These are phyloP conservation scores for Eclectus roratus DNA, from an alignment of 2,113 vertebrate species.

Conservation along the genomic window DNA sequence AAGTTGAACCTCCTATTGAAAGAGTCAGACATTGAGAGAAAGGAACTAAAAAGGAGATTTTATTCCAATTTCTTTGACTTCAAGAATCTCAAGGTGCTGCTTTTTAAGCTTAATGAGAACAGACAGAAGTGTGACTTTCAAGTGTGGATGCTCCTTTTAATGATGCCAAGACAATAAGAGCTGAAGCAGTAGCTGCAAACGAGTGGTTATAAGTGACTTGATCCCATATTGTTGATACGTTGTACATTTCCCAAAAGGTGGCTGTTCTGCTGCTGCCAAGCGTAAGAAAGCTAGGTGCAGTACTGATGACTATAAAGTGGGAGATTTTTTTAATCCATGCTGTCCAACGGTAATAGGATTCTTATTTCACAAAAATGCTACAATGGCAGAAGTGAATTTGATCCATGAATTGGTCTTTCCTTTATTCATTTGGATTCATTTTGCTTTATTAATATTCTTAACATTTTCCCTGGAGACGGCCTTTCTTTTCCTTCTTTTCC, in stretches of 20 bases:
- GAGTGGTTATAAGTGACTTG: not conserved
- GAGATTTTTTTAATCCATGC: not conserved
- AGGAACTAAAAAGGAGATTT: not conserved
- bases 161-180: not conserved
- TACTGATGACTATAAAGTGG: not conserved
- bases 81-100: not conserved
- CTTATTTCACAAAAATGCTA: not conserved
- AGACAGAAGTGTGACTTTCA: not conserved
- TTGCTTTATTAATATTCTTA: not conserved
- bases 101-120: not conserved
- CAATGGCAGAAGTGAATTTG: not conserved
- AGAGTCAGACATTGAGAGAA: not conserved
- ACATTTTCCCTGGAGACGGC: not conserved
- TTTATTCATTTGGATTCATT: not conserved
- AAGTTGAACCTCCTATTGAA: not conserved
- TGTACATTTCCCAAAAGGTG: not conserved
- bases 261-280: not conserved
- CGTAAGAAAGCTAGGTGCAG: not conserved
- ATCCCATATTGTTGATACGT: fast-evolving
- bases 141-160: not conserved
- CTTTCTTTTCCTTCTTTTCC: not conserved
- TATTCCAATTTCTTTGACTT: not conserved
- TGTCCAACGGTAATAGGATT: not conserved
- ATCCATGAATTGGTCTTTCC: not conserved
- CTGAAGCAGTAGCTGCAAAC: not conserved